A percentile compares a stretch with the other conserved stretches of the same genome.
phyloP scores from a whole-genome alignment of 92 coral and sea anemone genomes.

The Ricordea florida region DNA sequence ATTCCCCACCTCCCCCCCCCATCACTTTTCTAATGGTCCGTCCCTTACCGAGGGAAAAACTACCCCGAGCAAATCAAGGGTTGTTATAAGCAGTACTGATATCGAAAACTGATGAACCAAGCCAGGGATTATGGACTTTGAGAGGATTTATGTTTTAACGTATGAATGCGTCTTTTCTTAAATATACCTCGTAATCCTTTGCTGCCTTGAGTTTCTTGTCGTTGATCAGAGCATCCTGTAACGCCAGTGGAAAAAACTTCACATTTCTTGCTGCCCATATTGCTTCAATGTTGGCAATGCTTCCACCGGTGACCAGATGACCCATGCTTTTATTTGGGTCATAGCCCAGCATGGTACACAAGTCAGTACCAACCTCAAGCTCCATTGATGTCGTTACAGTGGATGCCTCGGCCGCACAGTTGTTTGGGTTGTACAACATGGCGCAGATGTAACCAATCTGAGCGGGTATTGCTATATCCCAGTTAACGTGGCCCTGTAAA shows the following conservation, averaged over 20 bases:
- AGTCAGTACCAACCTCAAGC: constrained; percentile 66
- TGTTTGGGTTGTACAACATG: constrained; percentile 79
- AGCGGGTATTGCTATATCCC: constrained; percentile 87
- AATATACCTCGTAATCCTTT: constrained; percentile 20
- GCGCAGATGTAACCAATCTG: constrained; percentile 77
- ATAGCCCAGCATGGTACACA: constrained; percentile 84
- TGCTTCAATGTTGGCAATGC: constrained; percentile 87
- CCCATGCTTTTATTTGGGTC: constrained; percentile 63
- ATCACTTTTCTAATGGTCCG: no score
- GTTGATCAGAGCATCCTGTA: constrained; percentile 74
- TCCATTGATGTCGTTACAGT: constrained; percentile 73
- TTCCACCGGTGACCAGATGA: constrained; percentile 72
- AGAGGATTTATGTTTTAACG: neutral
- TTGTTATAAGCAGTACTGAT: no score
- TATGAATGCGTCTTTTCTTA: neutral
- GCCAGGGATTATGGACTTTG: neutral
- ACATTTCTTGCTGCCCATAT: constrained; percentile 89
- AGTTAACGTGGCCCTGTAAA: constrained; percentile 71
- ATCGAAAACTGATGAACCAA: no score
- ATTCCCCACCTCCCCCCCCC: no score
- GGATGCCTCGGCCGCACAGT: constrained; percentile 70
- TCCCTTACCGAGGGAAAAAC: no score
- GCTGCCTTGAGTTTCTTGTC: constrained; percentile 58
- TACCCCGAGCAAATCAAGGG: no score
- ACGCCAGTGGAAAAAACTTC: constrained; percentile 70